Base-by-base conservation (phyloP, 2,113 vertebrate species). In the Heptranchias perlo region DNA sequence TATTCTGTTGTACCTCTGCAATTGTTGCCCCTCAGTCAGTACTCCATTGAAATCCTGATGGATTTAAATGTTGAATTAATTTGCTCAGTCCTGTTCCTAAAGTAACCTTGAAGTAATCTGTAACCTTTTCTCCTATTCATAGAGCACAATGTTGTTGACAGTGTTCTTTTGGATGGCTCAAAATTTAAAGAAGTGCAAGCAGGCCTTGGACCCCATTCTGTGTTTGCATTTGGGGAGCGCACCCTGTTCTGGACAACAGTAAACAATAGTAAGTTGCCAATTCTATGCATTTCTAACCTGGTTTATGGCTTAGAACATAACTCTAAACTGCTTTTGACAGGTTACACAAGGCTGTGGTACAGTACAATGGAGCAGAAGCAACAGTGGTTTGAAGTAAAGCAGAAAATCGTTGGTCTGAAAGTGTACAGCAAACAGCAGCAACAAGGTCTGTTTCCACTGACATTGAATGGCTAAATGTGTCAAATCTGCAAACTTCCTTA, bases 341-440 rank as follows among this genome's bases (percentile, higher is more conserved):
- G 96, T 97, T 97, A 97, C 96, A 97, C 97, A 62, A 98, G 97
- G 96, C 93, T 99, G 96, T 99, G 99, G 99, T 98, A 98, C 96
- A 98, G 97, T 96, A 98, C 97, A 0, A 97, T 97, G 28, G 96
- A 98, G 62, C 97, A 97, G 0, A 98, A 98, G 97, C 98, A 97
- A 35, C 96, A 97, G 96, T 99, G 98, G 98, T 99, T 99, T 96
- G 97, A 97, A 4, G 97, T 98, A 21, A 98, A 98, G 96, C 97
- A 97, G 96, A 97, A 96, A 0, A 94, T 99, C 96, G 96, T 98
- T 52, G 97, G 98, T 96, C 92, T 98, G 86, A 98, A 97, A 97
- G 98, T 98, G 96, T 98, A 98, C 96, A 98, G 98, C 96, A 97
- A 96, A 62, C 97, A 97, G 96, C 98, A 96, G 25, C 99, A 99